Conservation (phyloP, 2,113 vertebrate genomes). For the Brachirus orientalis region DNA sequence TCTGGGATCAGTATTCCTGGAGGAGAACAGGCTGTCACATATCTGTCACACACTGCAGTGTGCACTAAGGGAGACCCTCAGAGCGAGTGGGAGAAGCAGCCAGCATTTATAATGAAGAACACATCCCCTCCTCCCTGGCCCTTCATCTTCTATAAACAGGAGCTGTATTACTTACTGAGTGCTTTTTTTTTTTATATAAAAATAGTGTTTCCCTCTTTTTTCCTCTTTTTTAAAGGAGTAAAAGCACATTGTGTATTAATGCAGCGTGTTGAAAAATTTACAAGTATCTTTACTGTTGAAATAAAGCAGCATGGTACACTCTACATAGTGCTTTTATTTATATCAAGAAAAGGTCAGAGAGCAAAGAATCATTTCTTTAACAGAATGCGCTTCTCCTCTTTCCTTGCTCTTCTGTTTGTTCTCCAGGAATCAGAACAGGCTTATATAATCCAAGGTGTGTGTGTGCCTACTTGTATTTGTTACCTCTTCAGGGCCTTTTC, state of each 20-base stretch:
- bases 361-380: conserved; percentile 21
- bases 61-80: conserved; percentile 29
- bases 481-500: too few species aligned
- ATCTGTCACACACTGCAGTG: conserved; percentile 46
- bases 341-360: conserved; percentile 22
- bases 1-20: not conserved
- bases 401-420: conserved; percentile 40
- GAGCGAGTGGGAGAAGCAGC: conserved; percentile 34
- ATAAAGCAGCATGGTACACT: not conserved
- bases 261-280: conserved; percentile 12
- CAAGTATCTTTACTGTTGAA: not conserved
- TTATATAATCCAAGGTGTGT: conserved; percentile 56
- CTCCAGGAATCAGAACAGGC: conserved; percentile 50
- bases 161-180: too few species aligned
- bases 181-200: not conserved
- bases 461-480: not conserved
- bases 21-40: not conserved
- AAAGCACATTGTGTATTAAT: conserved; percentile 12
- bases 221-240: not conserved
- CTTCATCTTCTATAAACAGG: conserved; percentile 11
- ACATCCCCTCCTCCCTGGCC: conserved; percentile 12
- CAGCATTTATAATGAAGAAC: conserved; percentile 3
- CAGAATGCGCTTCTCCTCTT: conserved; percentile 20
- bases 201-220: not conserved
- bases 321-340: conserved; percentile 21